Evolutionary conservation across 2,797 vertebrate genomes (phyloP).

Genomic region (Meriones psammophilus): DNA sequence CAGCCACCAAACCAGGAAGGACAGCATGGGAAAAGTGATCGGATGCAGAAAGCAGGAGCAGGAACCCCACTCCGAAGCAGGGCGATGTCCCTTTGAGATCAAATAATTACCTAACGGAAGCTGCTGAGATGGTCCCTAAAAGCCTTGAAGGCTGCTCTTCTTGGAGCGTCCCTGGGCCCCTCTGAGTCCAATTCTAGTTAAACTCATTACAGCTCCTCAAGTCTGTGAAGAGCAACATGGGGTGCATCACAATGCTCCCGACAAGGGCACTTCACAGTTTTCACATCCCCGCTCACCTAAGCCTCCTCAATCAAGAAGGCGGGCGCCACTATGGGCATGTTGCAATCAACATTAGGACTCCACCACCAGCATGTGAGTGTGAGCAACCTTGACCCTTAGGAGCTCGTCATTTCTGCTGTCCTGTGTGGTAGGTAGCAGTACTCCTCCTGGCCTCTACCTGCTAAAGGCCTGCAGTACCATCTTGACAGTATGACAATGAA

Average conservation of each 20-base stretch:
- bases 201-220: not conserved
- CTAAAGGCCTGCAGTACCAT: not conserved
- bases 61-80: not conserved
- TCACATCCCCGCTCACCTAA: not conserved
- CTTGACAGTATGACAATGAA: not conserved
- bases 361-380: not conserved
- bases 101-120: not conserved
- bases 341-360: not conserved
- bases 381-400: not conserved
- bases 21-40: not conserved
- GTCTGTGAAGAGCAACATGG: not conserved
- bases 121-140: not conserved
- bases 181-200: not conserved
- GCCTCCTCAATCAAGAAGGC: not conserved
- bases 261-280: not conserved
- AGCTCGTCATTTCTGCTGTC: not conserved
- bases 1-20: not conserved
- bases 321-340: too few relatives aligned
- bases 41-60: not conserved
- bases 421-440: too few relatives aligned
- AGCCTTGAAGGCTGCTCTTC: not conserved
- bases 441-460: not conserved
- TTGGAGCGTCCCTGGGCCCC: not conserved
- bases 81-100: not conserved
- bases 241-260: rapidly evolving